phyloP scores from a whole-genome alignment of 2,113 vertebrate genomes.

The Drymodes brunneopygia region DNA sequence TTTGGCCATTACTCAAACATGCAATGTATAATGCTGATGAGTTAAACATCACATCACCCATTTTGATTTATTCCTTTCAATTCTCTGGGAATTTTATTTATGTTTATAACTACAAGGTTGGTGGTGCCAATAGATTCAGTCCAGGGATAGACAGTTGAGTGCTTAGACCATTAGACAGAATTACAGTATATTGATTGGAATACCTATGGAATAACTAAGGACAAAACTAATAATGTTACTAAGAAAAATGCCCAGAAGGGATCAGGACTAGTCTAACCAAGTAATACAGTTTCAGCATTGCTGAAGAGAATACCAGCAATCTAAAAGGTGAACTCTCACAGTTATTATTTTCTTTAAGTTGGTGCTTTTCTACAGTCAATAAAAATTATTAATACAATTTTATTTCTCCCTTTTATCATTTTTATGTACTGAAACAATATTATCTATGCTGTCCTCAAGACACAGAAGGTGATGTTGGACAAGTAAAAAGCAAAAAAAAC shows the following conservation, averaged over 20 bases:
- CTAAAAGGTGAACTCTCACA: not conserved
- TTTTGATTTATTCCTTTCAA: constrained; percentile 32
- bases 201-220: not conserved
- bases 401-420: constrained; percentile 23
- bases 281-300: not conserved
- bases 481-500: constrained; percentile 4
- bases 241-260: not conserved
- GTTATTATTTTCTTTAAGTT: not conserved
- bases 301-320: not conserved
- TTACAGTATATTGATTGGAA: constrained; percentile 1
- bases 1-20: not conserved
- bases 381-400: constrained; percentile 42
- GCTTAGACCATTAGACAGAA: not conserved
- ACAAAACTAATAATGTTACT: not conserved
- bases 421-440: constrained; percentile 1
- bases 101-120: not conserved
- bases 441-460: not conserved
- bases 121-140: not conserved
- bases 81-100: constrained; percentile 11
- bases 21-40: not conserved
- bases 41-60: not conserved
- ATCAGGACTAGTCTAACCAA: not conserved
- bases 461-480: not conserved
- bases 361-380: not conserved
- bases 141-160: not conserved